These are phyloP conservation scores for Bombylius discolor DNA, from an alignment of 2,888 invertebrate species.

Conservation along the genomic window DNA sequence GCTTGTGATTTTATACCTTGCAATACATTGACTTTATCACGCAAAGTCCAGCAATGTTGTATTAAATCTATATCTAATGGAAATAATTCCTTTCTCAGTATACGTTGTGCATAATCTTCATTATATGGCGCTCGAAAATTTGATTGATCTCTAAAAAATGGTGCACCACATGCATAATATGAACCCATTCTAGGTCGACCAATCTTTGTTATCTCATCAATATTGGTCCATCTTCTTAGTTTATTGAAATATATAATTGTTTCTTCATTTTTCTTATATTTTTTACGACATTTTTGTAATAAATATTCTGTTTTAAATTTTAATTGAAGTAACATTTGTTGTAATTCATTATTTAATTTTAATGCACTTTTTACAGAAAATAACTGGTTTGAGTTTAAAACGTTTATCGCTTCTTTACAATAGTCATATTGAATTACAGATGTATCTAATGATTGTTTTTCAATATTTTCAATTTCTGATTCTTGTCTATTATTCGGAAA, in stretches of 20 bases:
- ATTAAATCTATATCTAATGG: constrained; percentile 36
- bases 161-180: constrained; percentile 40
- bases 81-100: constrained; percentile 27
- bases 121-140: constrained; percentile 45
- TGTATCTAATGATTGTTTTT: too few species aligned
- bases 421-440: background rate
- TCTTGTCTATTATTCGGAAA: too few species aligned
- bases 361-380: constrained; percentile 19
- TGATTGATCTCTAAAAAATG: constrained; percentile 53
- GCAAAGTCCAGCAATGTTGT: constrained; percentile 42
- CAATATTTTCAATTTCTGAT: too few species aligned
- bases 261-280: constrained; percentile 21
- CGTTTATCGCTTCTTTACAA: background rate
- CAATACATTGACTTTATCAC: constrained; percentile 44
- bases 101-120: constrained; percentile 43
- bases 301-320: constrained; percentile 17
- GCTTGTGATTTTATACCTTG: constrained; percentile 38
- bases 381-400: background rate
- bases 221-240: too few species aligned
- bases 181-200: constrained; percentile 17
- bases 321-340: constrained; percentile 20
- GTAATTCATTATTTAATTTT: constrained; percentile 23
- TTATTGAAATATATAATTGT: background rate
- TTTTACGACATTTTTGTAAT: constrained; percentile 17
- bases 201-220: background rate